Conservation (phyloP, 2,113 vertebrate genomes). For the Plecturocebus donacophilus region DNA sequence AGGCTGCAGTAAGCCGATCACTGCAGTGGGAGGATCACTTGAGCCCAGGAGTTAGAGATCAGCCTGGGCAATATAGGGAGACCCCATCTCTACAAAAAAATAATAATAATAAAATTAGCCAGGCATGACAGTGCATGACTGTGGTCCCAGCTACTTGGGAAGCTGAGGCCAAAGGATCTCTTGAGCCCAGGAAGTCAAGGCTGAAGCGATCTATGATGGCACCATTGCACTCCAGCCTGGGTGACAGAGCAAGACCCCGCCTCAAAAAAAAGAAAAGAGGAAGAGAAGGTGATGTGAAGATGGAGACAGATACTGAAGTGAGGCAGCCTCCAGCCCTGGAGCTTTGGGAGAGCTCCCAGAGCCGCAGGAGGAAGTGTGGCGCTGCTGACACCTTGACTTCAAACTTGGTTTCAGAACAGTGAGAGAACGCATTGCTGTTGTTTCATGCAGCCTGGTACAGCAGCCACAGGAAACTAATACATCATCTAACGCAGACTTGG, state of each 20-base stretch:
- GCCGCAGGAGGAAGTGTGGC: fast-evolving
- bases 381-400: neutral
- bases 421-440: neutral
- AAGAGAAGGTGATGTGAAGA: neutral
- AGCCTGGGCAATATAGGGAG: too few relatives aligned
- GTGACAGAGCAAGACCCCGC: neutral
- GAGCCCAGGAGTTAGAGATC: too few relatives aligned
- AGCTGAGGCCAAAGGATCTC: too few relatives aligned
- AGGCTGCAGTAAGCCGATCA: neutral
- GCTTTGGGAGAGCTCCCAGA: neutral
- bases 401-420: neutral
- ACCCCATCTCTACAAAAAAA: too few relatives aligned
- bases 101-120: too few relatives aligned
- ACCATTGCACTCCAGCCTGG: neutral
- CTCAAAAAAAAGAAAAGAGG: neutral
- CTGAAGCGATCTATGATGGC: neutral
- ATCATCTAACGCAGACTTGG: neutral
- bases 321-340: neutral
- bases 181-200: neutral
- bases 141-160: too few relatives aligned
- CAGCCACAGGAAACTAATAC: neutral
- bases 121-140: too few relatives aligned
- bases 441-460: neutral
- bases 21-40: too few relatives aligned
- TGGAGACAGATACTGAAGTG: neutral